Base-by-base conservation (phyloP, 1,140 invertebrate species). In the Zaprionus vittiger region DNA sequence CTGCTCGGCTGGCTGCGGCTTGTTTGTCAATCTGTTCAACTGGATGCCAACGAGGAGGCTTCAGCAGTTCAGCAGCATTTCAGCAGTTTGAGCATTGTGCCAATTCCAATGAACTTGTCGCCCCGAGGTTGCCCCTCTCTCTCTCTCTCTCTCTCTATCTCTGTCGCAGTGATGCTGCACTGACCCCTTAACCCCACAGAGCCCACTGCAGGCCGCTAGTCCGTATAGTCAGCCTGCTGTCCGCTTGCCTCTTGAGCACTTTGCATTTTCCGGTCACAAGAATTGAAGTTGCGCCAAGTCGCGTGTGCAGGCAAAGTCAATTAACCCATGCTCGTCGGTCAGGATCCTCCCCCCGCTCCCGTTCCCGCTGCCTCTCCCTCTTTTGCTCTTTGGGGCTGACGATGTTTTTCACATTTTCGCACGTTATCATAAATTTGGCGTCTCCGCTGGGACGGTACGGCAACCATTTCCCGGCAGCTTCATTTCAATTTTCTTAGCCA, bases 11-110 rank as follows among this genome's bases (percentile, higher is more conserved):
- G 85, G 72, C 79, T 89, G 85, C 59, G 85, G 85, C 85, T 89
- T 89, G 85, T 89, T 89, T 89, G 85, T 89, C 85, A 89, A 89
- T 89, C 85, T 89, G 85, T 85, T 84, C 76, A 83, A 79, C 79
- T 74, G 79, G 44, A 70, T 79, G 71, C 56, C 76, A 69, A 70
- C 5, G 17, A 63, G 57, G 41, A 68, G 59, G 67, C 73, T 81
- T 67, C 78, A 63, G 62, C 60, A 52, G 47, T 14, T 52, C 47
- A n/a, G 17, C 47, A 17, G 47, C n/a, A 49, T 20, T 49, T 49
- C 79, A 20, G 79, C 77, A 77, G 79, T 65, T 80, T 55, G 69
- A 79, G 80, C 74, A 76, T 70, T 79, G 67, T 87, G 81, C 84
- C 74, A 75, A 81, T 76, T 71, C 79, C 69, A 77, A 80, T 84